A percentile compares a stretch with the other conserved stretches of the same genome.
phyloP scores from a whole-genome alignment of 2,888 invertebrate species.

The Synergus itoensis region DNA sequence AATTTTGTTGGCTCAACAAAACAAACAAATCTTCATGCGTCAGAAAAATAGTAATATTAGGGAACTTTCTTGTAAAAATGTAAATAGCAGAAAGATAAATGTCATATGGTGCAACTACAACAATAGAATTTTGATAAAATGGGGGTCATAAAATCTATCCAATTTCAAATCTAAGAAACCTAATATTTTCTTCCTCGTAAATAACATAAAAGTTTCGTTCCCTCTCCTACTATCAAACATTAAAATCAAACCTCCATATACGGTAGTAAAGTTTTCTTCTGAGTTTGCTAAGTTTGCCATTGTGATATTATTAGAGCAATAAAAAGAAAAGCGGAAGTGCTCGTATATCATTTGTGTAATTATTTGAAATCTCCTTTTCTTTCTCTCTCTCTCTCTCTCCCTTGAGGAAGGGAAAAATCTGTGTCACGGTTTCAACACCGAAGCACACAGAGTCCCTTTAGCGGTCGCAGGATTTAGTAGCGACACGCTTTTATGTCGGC shows the following conservation, averaged over 20 bases:
- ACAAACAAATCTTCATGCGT: too few relatives aligned
- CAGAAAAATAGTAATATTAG: too few relatives aligned
- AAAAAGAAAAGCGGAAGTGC: slow-evolving; percentile 18
- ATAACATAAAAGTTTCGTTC: slow-evolving; percentile 17
- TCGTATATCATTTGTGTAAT: slow-evolving; percentile 38
- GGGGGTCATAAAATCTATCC: slow-evolving; percentile 7
- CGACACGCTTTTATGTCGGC: slow-evolving; percentile 38
- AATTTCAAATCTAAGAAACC: slow-evolving; percentile 21
- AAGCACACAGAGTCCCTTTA: slow-evolving; percentile 33
- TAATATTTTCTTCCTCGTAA: slow-evolving; percentile 19
- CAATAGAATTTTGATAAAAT: slow-evolving; percentile 17
- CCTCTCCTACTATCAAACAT: slow-evolving; percentile 9
- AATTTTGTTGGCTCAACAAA: too few relatives aligned
- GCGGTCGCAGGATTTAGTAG: slow-evolving; percentile 40
- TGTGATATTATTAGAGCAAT: slow-evolving; percentile 7
- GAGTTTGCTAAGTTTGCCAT: neutral
- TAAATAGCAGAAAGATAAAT: too few relatives aligned
- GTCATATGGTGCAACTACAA: neutral
- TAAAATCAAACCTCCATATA: slow-evolving; percentile 16
- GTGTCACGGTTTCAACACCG: slow-evolving; percentile 25
- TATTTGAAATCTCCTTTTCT: slow-evolving; percentile 31
- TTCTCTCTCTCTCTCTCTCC: neutral
- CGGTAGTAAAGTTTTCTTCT: neutral
- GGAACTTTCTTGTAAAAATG: too few relatives aligned
- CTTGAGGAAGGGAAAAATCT: slow-evolving; percentile 5